phyloP scores from a whole-genome alignment of 2,113 vertebrate genomes.

The Pelecanus crispus region DNA sequence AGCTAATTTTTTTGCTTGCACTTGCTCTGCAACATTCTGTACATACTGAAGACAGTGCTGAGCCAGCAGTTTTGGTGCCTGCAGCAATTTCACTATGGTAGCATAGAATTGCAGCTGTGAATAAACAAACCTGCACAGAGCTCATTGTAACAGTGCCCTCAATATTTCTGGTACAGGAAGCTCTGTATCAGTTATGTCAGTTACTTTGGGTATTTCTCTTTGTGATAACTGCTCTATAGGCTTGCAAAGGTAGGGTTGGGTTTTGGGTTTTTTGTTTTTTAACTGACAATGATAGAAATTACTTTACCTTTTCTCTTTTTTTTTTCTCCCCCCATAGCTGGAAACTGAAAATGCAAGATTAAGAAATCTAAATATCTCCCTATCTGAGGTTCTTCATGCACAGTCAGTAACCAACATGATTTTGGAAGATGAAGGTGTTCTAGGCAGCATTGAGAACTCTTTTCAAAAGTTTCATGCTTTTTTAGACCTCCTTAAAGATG shows the following conservation, averaged over 20 bases:
- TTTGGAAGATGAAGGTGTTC: conserved; percentile 88
- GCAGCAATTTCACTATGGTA: background rate
- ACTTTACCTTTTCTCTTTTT: background rate
- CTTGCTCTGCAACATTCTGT: background rate
- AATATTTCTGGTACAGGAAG: background rate
- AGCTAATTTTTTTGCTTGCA: background rate
- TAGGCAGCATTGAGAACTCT: conserved; percentile 90
- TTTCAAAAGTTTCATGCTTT: conserved; percentile 96
- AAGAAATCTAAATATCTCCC: conserved; percentile 79
- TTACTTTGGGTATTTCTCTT: background rate
- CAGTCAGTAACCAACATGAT: conserved; percentile 71
- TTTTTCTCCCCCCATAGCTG: conserved; percentile 54
- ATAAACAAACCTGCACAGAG: background rate
- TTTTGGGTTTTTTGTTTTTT: background rate
- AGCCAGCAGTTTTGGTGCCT: background rate
- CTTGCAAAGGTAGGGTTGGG: background rate
- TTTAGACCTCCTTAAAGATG: conserved; percentile 93
- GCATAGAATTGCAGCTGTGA: background rate
- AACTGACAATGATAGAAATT: background rate
- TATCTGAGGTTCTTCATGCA: conserved; percentile 79
- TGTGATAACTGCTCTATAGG: background rate
- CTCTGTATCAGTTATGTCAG: background rate
- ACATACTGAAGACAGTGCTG: background rate
- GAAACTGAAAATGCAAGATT: conserved; percentile 86
- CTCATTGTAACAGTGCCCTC: background rate